phyloP scores from a whole-genome alignment of 2,888 invertebrate genomes.

The Lasioglossum villosulum region DNA sequence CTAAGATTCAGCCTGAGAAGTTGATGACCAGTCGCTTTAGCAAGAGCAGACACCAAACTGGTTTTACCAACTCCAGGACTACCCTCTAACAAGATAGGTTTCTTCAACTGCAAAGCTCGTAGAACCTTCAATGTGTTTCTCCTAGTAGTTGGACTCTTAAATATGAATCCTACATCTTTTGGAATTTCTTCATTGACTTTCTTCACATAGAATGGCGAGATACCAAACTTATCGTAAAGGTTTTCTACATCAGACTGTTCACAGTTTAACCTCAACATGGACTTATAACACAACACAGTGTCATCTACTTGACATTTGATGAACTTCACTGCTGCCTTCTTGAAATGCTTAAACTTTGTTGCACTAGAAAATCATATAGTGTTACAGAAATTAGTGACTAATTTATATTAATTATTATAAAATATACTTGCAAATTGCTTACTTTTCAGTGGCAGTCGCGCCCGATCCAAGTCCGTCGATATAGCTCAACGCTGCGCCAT shows the following conservation, averaged over 20 bases:
- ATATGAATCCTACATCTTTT: slow-evolving; percentile 87
- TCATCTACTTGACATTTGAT: slow-evolving; percentile 86
- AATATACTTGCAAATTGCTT: not conserved
- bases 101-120: slow-evolving; percentile 94
- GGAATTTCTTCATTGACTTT: slow-evolving; percentile 83
- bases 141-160: slow-evolving; percentile 92
- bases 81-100: slow-evolving; percentile 97
- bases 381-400: not conserved
- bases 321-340: slow-evolving; percentile 86
- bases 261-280: slow-evolving; percentile 31
- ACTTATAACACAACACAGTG: slow-evolving; percentile 44
- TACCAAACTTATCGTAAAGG: slow-evolving; percentile 87
- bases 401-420: not conserved
- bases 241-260: slow-evolving; percentile 27
- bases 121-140: slow-evolving; percentile 93
- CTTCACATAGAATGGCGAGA: slow-evolving; percentile 91
- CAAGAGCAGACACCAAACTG: slow-evolving; percentile 95
- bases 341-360: slow-evolving; percentile 81
- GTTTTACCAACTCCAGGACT: slow-evolving; percentile 99
- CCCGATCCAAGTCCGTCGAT: slow-evolving; percentile 96
- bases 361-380: slow-evolving; percentile 74
- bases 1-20: slow-evolving; percentile 98
- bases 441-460: slow-evolving; percentile 89
- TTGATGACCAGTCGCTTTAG: slow-evolving; percentile 92
- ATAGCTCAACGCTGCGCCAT: slow-evolving; percentile 96